Conservation (phyloP, 2,113 vertebrate genomes). For the Serilophus lunatus region DNA sequence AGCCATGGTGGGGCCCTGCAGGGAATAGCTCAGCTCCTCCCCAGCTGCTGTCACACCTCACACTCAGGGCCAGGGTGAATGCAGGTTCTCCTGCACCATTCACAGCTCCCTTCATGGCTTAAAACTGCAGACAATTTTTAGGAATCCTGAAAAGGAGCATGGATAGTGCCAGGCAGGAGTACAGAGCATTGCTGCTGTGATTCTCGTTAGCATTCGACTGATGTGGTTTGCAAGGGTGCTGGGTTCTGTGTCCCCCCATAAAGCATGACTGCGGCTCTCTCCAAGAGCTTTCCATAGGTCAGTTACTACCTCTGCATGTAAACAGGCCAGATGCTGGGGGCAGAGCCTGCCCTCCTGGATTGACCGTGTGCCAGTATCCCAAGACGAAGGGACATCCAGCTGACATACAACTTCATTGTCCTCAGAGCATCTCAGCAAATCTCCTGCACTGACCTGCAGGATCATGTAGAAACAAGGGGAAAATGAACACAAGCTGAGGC, state of each 20-base stretch:
- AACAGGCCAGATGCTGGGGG: background rate
- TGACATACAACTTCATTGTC: background rate
- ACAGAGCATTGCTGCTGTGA: background rate
- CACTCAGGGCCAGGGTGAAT: background rate
- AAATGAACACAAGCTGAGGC: background rate
- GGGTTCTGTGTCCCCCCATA: background rate
- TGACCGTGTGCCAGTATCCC: fast-evolving
- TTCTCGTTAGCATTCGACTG: fast-evolving
- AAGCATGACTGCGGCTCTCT: background rate
- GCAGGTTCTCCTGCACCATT: background rate
- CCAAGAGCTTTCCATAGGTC: background rate
- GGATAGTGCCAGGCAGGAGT: background rate
- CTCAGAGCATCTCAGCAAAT: background rate
- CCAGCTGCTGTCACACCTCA: background rate
- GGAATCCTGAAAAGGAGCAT: background rate
- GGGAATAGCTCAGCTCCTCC: background rate
- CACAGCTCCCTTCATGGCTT: background rate
- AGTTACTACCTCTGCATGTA: background rate
- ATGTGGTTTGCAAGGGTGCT: background rate
- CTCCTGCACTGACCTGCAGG: background rate
- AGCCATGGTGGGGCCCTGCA: fast-evolving
- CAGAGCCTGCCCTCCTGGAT: background rate
- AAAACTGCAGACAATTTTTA: background rate
- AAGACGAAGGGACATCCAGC: background rate
- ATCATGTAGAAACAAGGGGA: background rate